These are phyloP conservation scores for Burhinus oedicnemus DNA, from an alignment of 2,113 vertebrate species.

Conservation along the genomic window DNA sequence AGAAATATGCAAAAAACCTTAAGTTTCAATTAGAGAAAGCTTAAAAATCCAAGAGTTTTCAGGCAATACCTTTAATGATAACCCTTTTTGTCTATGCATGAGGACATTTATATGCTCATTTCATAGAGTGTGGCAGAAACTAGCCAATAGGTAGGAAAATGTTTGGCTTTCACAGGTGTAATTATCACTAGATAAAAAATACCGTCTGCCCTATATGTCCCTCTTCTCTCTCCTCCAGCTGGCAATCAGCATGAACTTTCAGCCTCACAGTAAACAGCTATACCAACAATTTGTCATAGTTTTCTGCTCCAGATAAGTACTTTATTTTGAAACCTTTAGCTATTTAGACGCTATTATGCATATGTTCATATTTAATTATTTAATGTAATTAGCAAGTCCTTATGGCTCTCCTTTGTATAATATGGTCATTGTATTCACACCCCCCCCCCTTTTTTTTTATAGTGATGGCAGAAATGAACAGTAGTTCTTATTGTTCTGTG, in stretches of 20 bases:
- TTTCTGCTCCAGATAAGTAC: neutral
- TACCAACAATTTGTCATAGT: neutral
- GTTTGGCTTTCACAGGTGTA: neutral
- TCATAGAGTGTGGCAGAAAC: neutral
- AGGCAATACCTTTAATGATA: neutral
- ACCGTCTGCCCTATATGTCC: neutral
- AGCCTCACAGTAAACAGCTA: neutral
- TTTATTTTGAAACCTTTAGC: neutral
- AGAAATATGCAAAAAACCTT: neutral
- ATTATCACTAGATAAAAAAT: neutral
- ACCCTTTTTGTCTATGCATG: neutral
- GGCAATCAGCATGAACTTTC: neutral
- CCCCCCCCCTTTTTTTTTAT: no score
- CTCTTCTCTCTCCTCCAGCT: neutral
- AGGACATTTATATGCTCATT: neutral
- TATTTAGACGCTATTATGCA: neutral
- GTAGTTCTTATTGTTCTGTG: neutral
- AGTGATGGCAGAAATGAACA: neutral
- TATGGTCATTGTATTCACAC: neutral
- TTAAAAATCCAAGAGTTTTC: neutral
- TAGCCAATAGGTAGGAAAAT: neutral
- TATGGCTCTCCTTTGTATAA: neutral
- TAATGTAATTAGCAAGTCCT: neutral
- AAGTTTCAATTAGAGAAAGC: neutral
- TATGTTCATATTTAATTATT: neutral